A percentile compares a stretch with the other conserved stretches of the same genome.
phyloP scores from a whole-genome alignment of 2,113 vertebrate species.

The Erythrolamprus reginae region DNA sequence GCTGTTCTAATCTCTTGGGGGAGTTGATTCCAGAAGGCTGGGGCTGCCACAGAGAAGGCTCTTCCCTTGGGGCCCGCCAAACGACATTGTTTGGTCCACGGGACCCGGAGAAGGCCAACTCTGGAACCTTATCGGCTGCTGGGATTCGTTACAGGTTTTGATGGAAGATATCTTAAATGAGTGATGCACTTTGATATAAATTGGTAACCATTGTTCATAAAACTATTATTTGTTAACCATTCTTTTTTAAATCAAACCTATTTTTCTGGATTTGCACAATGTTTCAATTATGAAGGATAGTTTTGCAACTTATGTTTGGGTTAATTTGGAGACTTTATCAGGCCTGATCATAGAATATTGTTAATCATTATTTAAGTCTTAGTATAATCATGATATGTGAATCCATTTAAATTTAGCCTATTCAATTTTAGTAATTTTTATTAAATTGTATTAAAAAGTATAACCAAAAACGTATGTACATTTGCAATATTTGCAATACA shows the following conservation, averaged over 20 bases:
- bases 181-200: not conserved
- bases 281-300: not conserved
- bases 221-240: not conserved
- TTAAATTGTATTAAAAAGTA: no score
- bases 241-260: not conserved
- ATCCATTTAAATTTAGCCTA: not conserved
- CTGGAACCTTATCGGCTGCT: no score
- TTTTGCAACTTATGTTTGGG: not conserved
- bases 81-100: no score
- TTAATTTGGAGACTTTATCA: not conserved
- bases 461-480: no score
- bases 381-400: not conserved
- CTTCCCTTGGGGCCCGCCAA: no score
- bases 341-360: not conserved
- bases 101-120: no score
- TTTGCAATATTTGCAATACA: no score
- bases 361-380: not conserved
- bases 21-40: no score
- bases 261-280: not conserved
- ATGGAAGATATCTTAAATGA: not conserved
- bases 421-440: no score
- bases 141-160: not conserved
- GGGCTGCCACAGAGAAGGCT: no score
- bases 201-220: not conserved
- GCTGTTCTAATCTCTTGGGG: no score